phyloP scores from a whole-genome alignment of 2,888 invertebrate species.

The Strigamia transsilvanica region DNA sequence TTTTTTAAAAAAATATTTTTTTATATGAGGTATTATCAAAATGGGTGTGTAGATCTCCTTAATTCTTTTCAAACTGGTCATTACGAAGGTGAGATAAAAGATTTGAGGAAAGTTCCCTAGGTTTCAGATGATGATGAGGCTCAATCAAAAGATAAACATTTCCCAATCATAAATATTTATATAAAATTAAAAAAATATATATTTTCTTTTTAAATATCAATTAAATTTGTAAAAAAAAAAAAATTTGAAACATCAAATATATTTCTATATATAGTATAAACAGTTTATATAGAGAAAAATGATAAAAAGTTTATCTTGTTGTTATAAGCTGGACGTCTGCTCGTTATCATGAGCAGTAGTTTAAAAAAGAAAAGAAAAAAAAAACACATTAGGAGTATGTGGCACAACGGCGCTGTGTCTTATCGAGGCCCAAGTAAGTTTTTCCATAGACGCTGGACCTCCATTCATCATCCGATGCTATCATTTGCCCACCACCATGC shows the following conservation, averaged over 20 bases:
- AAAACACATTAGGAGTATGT: slow-evolving; percentile 50
- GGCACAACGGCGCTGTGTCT: slow-evolving; percentile 25
- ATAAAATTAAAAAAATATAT: background rate
- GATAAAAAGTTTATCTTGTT: slow-evolving; percentile 21
- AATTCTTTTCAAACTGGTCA: slow-evolving; percentile 21
- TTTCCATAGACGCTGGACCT: slow-evolving; percentile 51
- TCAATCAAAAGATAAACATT: slow-evolving; percentile 5
- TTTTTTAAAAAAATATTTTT: background rate
- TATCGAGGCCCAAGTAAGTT: slow-evolving; percentile 46
- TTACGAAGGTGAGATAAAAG: slow-evolving; percentile 26
- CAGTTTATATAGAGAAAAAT: slow-evolving; percentile 16
- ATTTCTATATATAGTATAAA: background rate
- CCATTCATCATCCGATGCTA: slow-evolving; percentile 52
- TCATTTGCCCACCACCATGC: slow-evolving; percentile 13
- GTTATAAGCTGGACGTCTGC: slow-evolving; percentile 30
- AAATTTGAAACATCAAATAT: background rate
- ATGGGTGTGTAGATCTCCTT: slow-evolving; percentile 26
- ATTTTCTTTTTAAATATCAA: background rate
- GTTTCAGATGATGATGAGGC: slow-evolving; percentile 18
- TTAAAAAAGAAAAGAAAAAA: slow-evolving; percentile 18
- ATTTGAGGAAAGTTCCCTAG: slow-evolving; percentile 5
- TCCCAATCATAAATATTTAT: slow-evolving; percentile 1
- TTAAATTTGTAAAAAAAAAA: background rate
- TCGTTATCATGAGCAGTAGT: slow-evolving; percentile 21
- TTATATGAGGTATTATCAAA: slow-evolving; percentile 16